Evolutionary conservation across 2,797 vertebrate species (phyloP).

Genomic region (Siniperca undulata): DNA sequence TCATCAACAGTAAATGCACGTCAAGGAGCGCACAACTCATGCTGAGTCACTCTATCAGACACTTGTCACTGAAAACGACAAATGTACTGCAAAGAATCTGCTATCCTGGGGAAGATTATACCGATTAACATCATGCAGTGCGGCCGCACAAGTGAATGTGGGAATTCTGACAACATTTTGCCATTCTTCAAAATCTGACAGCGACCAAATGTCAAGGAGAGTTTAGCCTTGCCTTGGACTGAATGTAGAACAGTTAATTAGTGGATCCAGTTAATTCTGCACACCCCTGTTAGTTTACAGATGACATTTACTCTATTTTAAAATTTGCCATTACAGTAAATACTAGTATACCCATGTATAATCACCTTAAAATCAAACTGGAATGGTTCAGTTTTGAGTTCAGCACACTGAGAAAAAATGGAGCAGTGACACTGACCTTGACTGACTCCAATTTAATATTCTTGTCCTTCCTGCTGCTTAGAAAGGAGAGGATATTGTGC

Average conservation of each 20-base stretch:
- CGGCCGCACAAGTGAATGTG: not conserved
- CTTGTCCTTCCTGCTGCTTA: constrained; percentile 27
- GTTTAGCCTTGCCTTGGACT: not conserved
- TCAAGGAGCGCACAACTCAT: constrained; percentile 54
- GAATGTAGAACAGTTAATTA: constrained; percentile 13
- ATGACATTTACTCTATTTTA: not conserved
- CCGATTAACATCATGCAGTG: constrained; percentile 14
- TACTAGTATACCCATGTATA: not conserved
- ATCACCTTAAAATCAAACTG: not conserved
- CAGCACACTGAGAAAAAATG: not conserved
- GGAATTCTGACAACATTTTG: constrained; percentile 22
- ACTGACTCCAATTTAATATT: constrained; percentile 33
- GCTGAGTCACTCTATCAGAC: constrained; percentile 58
- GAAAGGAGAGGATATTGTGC: constrained; percentile 36
- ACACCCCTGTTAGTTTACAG: not conserved
- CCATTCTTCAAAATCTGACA: constrained; percentile 35
- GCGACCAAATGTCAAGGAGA: not conserved
- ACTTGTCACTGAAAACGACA: constrained; percentile 44
- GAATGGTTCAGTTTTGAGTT: constrained; percentile 17
- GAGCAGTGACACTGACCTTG: constrained; percentile 27
- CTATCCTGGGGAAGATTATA: constrained; percentile 17
- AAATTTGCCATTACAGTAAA: not conserved
- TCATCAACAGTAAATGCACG: constrained; percentile 57
- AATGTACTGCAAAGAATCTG: constrained; percentile 35
- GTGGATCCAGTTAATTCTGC: not conserved